phyloP scores from a whole-genome alignment of 1,140 invertebrate species.

The Bombus sibiricus region DNA sequence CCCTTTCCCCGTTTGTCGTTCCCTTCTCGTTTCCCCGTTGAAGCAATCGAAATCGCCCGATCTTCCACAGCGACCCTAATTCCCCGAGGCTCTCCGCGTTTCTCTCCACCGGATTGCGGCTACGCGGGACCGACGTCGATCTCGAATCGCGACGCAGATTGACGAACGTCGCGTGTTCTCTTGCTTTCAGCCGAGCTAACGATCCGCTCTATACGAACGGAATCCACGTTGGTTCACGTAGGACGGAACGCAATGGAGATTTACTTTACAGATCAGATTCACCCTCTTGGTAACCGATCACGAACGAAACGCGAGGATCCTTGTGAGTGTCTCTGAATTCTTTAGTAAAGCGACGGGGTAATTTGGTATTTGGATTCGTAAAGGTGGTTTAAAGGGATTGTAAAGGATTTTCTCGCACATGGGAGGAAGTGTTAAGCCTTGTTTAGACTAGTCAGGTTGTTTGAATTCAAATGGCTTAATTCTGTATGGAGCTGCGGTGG shows the following conservation, averaged over 20 bases:
- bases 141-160: conserved; percentile 12
- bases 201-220: not conserved
- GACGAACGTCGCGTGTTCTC: conserved; percentile 22
- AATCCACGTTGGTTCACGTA: not conserved
- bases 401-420: not conserved
- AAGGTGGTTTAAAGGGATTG: not conserved
- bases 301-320: not conserved
- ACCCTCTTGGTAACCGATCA: not conserved
- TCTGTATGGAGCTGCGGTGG: too few species aligned
- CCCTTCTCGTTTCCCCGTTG: not conserved
- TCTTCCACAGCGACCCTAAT: conserved; percentile 37
- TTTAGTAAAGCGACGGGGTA: not conserved
- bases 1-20: not conserved
- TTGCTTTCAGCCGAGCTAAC: not conserved
- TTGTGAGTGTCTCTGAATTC: not conserved
- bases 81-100: conserved; percentile 2
- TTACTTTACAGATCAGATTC: conserved; percentile 22
- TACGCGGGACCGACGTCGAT: conserved; percentile 16
- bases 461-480: too few species aligned
- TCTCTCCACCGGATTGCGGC: conserved; percentile 7
- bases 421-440: not conserved
- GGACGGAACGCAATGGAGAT: conserved; percentile 12
- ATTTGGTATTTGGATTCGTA: not conserved
- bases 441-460: too few species aligned
- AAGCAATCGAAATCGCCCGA: conserved; percentile 32